Evolutionary conservation across 2,797 vertebrate species (phyloP), one percentile per base, ranked within the genome.

Genomic region (Podargus strigoides): DNA sequence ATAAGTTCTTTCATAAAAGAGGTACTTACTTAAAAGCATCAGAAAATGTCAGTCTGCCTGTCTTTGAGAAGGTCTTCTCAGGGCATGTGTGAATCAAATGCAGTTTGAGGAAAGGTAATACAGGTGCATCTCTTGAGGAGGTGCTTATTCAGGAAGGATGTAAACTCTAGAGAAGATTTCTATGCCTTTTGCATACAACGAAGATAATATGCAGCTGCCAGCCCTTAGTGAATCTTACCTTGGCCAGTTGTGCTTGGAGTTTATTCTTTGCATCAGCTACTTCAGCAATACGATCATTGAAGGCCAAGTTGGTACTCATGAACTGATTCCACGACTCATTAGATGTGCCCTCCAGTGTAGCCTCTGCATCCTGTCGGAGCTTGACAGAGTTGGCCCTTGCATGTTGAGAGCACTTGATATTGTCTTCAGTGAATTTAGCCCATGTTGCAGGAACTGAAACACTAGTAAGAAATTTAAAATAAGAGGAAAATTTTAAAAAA

Each of bases 321-420:
- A 96, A 98, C 58, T 94, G 95, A 89, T 96, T 97, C 97, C 97
- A 97, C 95, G 97, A 96, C 82, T 98, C 97, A 55, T 97, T 96
- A 1, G 97, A 95, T 36, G 93, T 50, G 27, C 30, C 80, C 75
- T 97, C 95, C 30, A 97, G 70, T 5, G 63, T 92, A 62, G 92
- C 93, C 56, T 97, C 96, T 2, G 96, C 95, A 76, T 98, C 97
- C 75, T 97, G 94, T 11, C 86, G 93, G 87, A 98, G 96, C 20
- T 70, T 96, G 91, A 94, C 85, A 50, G 96, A 97, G 89, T 96
- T 97, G 95, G 96, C 97, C 46, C 96, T 92, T 76, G 97, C 96
- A 10, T 85, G 95, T 62, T 98, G 97, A n/a, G 97, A 97, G 64
- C 92, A 94, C 55, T 70, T 95, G 89, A 97, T 97, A 83, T 97